Evolutionary conservation across 2,113 vertebrate species (phyloP), one percentile per base, ranked within the genome.

Genomic region (Mormoops blainvillei): DNA sequence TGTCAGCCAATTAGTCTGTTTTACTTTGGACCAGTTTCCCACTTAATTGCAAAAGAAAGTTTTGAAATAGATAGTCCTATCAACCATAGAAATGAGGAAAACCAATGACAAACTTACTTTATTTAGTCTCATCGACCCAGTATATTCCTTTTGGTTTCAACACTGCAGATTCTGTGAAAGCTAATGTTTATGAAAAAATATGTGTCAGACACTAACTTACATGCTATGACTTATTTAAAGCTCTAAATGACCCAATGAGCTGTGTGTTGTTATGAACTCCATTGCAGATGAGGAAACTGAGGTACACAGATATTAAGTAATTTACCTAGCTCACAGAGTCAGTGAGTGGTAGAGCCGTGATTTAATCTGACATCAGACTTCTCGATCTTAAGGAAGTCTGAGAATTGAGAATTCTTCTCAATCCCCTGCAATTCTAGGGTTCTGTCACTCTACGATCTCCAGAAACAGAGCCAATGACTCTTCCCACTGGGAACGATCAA

Each of bases 401-500:
- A n/a, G n/a, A n/a, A n/a, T n/a, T n/a, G n/a, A n/a, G n/a, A n/a
- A n/a, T n/a, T n/a, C n/a, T n/a, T n/a, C n/a, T n/a, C n/a, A n/a
- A 31, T 70, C 28, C 31, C 85, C 54, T 58, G 20, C 12, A 94
- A 36, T 7, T 54, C 89, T 70, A 52, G 26, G 74, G 73, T 89
- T 73, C 45, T 89, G 22, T 19, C 16, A 88, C 14, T 80, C 90
- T 85, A 52, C 11, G 31, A 19, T 96, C 90, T 92, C 81, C n/a
- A 80, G 88, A 95, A 89, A 90, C 85, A 95, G 74, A 90, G 33
- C 54, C 61, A 56, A 43, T 76, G 94, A 88, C 63, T 88, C 54
- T 94, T 96, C 63, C 92, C 83, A 73, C 41, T 61, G 87, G 91
- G 95, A 87, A 80, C 92, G 33, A 94, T 95, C 88, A 96, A 89